A percentile compares a stretch with the other conserved stretches of the same genome.
These are phyloP conservation scores for Torymus aiolomorphi DNA, from an alignment of 2,888 invertebrate species.

Conservation along the genomic window DNA sequence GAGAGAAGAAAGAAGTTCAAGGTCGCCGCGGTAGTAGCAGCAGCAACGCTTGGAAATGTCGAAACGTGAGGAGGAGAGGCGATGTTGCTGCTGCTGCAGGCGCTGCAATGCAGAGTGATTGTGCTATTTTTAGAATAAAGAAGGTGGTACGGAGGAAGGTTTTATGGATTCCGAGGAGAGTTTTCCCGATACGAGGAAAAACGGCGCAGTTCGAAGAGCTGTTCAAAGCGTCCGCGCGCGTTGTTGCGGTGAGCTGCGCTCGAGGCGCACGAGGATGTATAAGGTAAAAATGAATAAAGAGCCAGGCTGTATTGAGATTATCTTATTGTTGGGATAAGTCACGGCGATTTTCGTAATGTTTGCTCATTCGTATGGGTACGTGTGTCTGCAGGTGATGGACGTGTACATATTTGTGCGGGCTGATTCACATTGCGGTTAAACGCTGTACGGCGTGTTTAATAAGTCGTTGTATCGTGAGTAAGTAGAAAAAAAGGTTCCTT, in stretches of 20 bases:
- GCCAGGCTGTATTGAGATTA: neutral
- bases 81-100: too few relatives aligned
- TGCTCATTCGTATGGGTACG: neutral
- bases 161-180: constrained; percentile 2
- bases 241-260: neutral
- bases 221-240: too few relatives aligned
- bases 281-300: constrained; percentile 5
- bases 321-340: neutral
- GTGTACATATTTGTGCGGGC: neutral
- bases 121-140: too few relatives aligned
- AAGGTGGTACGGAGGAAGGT: too few relatives aligned
- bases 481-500: too few relatives aligned
- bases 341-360: constrained; percentile 2
- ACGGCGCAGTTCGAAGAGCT: too few relatives aligned
- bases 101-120: too few relatives aligned
- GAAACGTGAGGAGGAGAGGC: too few relatives aligned
- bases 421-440: too few relatives aligned
- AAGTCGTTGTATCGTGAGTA: too few relatives aligned
- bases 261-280: neutral
- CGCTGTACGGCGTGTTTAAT: too few relatives aligned
- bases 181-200: neutral
- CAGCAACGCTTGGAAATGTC: neutral
- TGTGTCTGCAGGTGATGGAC: too few relatives aligned
- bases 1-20: constrained; percentile 44
- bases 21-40: neutral